phyloP scores from a whole-genome alignment of 2,113 vertebrate species.

The Pardalotus punctatus region DNA sequence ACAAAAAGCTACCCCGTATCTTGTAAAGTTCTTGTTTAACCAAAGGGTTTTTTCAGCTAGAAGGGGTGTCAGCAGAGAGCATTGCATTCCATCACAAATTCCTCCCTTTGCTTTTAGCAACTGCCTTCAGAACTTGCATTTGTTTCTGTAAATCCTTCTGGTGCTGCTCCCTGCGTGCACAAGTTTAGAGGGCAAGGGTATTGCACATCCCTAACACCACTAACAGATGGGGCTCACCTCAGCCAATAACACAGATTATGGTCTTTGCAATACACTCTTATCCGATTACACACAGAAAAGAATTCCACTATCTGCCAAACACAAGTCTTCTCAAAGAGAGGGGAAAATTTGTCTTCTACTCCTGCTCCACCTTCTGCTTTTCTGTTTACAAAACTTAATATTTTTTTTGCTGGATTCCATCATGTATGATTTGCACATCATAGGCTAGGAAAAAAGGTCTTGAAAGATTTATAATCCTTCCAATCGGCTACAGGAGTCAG shows the following conservation, averaged over 20 bases:
- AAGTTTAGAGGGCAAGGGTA: background rate
- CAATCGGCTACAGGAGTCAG: background rate
- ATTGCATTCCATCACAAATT: background rate
- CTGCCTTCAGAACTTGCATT: background rate
- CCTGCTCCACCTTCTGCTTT: background rate
- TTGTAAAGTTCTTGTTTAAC: background rate
- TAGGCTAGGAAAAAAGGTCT: background rate
- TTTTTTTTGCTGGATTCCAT: background rate
- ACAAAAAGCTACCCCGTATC: background rate
- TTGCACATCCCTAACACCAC: background rate
- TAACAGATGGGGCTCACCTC: constrained; percentile 30
- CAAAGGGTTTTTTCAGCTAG: background rate
- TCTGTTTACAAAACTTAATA: background rate
- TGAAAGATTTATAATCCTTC: background rate
- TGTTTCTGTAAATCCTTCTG: background rate
- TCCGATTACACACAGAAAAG: background rate
- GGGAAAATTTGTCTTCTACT: background rate
- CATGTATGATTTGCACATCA: background rate
- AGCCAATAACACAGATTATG: background rate
- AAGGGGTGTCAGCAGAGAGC: background rate
- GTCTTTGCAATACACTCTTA: background rate
- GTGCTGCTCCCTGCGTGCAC: background rate
- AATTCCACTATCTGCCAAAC: background rate
- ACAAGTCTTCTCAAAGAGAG: background rate
- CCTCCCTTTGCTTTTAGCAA: background rate